Percentiles rank a stretch among this genome's conserved stretches.
Evolutionary conservation across 1,140 invertebrate genomes (phyloP).

Genomic region (Temnothorax nylanderi): DNA sequence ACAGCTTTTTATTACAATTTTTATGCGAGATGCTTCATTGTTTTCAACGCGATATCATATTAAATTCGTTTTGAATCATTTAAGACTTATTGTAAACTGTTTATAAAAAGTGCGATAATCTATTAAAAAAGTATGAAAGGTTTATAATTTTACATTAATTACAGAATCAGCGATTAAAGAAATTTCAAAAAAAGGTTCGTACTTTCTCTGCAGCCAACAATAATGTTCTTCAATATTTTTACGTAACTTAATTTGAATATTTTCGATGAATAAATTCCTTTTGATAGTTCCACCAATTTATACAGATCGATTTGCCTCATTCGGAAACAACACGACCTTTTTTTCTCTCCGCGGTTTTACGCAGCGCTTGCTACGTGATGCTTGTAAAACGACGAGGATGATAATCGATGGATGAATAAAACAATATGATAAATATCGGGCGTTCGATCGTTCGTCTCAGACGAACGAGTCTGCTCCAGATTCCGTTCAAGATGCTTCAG

Average conservation of each 20-base stretch:
- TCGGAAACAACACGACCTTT: slow-evolving; percentile 13
- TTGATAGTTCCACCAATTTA: slow-evolving; percentile 6
- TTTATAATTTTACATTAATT: not conserved
- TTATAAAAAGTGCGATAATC: not conserved
- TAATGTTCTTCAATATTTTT: not conserved
- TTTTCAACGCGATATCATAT: not conserved
- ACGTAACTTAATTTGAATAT: not conserved
- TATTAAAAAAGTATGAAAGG: not conserved
- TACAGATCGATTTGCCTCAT: slow-evolving; percentile 17
- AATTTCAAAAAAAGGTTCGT: not conserved
- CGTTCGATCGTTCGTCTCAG: slow-evolving; percentile 69
- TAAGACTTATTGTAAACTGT: not conserved
- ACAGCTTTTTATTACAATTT: not conserved
- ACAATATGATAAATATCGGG: slow-evolving; percentile 71
- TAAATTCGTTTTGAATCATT: not conserved
- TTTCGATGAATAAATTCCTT: slow-evolving; percentile 4
- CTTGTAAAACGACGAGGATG: slow-evolving; percentile 60
- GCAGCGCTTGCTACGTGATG: slow-evolving; percentile 37
- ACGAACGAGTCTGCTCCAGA: slow-evolving; percentile 68
- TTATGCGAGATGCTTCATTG: not conserved
- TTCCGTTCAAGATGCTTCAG: slow-evolving; percentile 51
- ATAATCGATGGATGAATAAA: slow-evolving; percentile 70
- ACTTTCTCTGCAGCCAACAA: not conserved
- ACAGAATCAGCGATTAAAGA: not conserved
- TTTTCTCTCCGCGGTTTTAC: slow-evolving; percentile 32